Base-by-base conservation (phyloP, 2,888 invertebrate species). In the Conchocele bisecta region DNA sequence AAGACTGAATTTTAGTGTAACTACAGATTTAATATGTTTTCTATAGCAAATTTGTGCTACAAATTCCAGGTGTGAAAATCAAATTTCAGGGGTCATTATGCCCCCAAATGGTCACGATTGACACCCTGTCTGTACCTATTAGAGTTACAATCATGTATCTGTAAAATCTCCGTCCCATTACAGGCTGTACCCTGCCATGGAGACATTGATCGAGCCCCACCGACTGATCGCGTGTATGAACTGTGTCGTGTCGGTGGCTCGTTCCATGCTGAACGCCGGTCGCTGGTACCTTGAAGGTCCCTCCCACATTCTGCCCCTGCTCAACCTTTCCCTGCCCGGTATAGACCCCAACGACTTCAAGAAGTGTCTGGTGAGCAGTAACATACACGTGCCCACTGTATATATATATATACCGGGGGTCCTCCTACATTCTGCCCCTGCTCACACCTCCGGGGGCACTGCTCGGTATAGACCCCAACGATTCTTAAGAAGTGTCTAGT, bases 391-490 rank as follows among this genome's bases (percentile, higher is more conserved):
- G n/a, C n/a, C n/a, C n/a, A n/a, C n/a, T n/a, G n/a, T n/a, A n/a
- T n/a, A n/a, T n/a, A n/a, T n/a, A n/a, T n/a, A n/a, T n/a, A n/a
- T n/a, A n/a, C n/a, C n/a, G n/a, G n/a, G 97, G 96, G 0, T 95
- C 95, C 4, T 74, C 82, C 11, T 96, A 97, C 85, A 94, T 97
- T 0, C 93, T 98, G 20, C 96, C 96, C 0, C 92, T 98, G 28
- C 92, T 98, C 15, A 93, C 95, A 88, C 94, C 95, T 0, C 93
- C 95, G n/a, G n/a, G n/a, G n/a, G n/a, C n/a, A 0, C 91, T 98
- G 20, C 97, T 97, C 0, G 97, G 97, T 15, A 95, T 98, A 44
- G 98, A 98, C 90, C 95, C 96, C 0, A 98, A 98, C 87, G 97
- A 98, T 90, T 93, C n/a, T 95, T 41, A 93, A 94, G 67, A 93